Conservation (phyloP, 2,113 vertebrate genomes). For the Pantherophis guttatus region DNA sequence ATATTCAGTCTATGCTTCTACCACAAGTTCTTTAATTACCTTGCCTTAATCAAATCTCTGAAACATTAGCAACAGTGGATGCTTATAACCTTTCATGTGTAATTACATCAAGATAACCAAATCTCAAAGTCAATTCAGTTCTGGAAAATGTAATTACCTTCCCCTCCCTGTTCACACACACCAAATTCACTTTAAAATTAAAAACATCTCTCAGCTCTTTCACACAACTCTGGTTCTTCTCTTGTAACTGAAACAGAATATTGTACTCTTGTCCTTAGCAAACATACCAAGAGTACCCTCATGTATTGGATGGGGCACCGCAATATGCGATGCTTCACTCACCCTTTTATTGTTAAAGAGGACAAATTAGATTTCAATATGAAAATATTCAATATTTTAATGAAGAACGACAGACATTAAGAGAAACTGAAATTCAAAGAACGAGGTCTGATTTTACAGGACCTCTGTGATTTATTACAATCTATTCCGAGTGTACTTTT, state of each 20-base stretch:
- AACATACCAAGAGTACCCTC: constrained; percentile 33
- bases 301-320: constrained; percentile 30
- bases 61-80: constrained; percentile 30
- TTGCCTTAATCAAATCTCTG: constrained; percentile 50
- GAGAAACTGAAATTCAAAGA: background rate
- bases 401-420: constrained; percentile 49
- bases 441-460: background rate
- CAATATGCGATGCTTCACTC: constrained; percentile 17
- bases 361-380: constrained; percentile 16
- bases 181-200: constrained; percentile 44
- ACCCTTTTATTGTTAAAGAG: constrained; percentile 1
- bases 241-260: constrained; percentile 40
- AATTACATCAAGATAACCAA: constrained; percentile 60
- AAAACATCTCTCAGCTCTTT: constrained; percentile 58
- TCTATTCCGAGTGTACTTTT: background rate
- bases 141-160: constrained; percentile 41
- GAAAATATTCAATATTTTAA: constrained; percentile 39
- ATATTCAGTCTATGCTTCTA: constrained; percentile 30
- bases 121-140: constrained; percentile 54
- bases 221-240: constrained; percentile 44
- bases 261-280: constrained; percentile 50
- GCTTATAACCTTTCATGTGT: constrained; percentile 39
- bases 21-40: constrained; percentile 59
- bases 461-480: background rate
- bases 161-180: constrained; percentile 22